These are phyloP conservation scores for Anastatus disparis DNA, from an alignment of 1,140 invertebrate genomes.

Conservation along the genomic window DNA sequence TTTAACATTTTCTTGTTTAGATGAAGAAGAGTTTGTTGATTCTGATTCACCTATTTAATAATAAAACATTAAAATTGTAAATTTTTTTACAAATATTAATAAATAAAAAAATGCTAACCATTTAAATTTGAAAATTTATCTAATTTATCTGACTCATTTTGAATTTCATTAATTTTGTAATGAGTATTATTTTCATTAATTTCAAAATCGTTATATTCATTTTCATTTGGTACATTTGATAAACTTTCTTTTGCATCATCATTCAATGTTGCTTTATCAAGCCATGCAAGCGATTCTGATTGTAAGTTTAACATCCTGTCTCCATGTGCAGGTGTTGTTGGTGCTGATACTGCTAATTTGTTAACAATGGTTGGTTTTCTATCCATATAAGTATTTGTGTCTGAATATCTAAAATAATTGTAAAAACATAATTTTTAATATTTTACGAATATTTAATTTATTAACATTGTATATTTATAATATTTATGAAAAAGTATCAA, in stretches of 20 bases:
- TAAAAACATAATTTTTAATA: too few species aligned
- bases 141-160: background rate
- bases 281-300: slow-evolving; percentile 32
- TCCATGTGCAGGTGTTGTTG: slow-evolving; percentile 5
- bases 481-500: too few species aligned
- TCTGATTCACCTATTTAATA: slow-evolving; percentile 3
- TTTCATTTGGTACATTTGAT: background rate
- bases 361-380: slow-evolving; percentile 10
- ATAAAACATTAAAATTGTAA: background rate
- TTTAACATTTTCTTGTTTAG: slow-evolving; percentile 8
- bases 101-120: slow-evolving; percentile 5
- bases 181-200: background rate
- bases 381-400: slow-evolving; percentile 41
- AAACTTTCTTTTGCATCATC: background rate
- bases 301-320: slow-evolving; percentile 18
- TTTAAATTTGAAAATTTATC: background rate
- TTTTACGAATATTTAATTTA: too few species aligned
- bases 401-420: slow-evolving; percentile 7
- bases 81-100: background rate
- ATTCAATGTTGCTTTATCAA: slow-evolving; percentile 14
- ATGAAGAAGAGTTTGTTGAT: background rate
- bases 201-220: background rate
- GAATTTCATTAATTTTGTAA: background rate
- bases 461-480: too few species aligned
- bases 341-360: slow-evolving; percentile 21